These are phyloP conservation scores for Lemur catta DNA, from an alignment of 2,797 vertebrate species.

Conservation along the genomic window DNA sequence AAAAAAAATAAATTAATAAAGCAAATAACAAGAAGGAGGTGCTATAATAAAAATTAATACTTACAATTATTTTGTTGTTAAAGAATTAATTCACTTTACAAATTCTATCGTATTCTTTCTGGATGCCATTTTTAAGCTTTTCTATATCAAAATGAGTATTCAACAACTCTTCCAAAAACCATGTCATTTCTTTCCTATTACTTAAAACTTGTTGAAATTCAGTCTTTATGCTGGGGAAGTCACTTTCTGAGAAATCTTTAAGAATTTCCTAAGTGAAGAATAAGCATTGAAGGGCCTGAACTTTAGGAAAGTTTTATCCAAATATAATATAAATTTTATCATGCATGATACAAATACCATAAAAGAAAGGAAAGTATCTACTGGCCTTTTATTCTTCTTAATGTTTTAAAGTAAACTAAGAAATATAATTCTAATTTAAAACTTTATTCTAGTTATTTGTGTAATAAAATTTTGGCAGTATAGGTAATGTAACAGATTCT, in stretches of 20 bases:
- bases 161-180: conserved; percentile 78
- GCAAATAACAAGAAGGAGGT: neutral
- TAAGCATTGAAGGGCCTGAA: neutral
- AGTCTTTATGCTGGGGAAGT: conserved; percentile 72
- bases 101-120: conserved; percentile 79
- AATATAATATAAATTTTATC: neutral
- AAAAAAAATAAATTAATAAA: conserved; percentile 38
- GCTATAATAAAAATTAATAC: neutral
- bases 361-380: neutral
- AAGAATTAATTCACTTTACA: conserved; percentile 75
- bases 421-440: conserved; percentile 10
- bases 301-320: neutral
- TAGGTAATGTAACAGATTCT: neutral
- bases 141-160: neutral
- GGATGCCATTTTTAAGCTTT: conserved; percentile 76
- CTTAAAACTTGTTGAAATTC: conserved; percentile 80
- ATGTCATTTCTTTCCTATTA: conserved; percentile 71
- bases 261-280: conserved; percentile 85
- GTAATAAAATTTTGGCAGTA: neutral
- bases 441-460: neutral
- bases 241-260: conserved; percentile 78
- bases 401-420: conserved; percentile 18
- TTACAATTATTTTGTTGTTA: conserved; percentile 80
- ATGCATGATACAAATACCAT: neutral
- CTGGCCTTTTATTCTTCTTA: neutral